These are phyloP conservation scores for Brachynemurus nebulosus DNA, from an alignment of 2,888 invertebrate species.

Conservation along the genomic window DNA sequence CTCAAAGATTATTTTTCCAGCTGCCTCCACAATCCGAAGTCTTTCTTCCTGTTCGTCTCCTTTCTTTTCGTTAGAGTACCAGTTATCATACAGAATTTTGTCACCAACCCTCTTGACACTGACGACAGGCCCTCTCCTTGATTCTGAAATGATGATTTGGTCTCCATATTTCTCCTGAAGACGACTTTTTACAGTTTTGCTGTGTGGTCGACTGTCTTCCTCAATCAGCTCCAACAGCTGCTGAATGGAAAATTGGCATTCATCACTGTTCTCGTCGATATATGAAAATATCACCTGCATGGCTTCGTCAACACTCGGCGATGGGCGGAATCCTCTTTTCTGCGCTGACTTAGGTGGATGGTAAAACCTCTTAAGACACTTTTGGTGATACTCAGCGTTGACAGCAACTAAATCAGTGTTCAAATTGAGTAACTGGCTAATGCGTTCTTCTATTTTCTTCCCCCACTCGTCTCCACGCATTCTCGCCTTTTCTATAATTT, in stretches of 20 bases:
- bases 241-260: no score
- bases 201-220: slow-evolving; percentile 12
- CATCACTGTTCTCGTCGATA: no score
- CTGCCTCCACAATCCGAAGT: slow-evolving; percentile 12
- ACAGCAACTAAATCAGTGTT: slow-evolving; percentile 9
- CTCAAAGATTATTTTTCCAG: slow-evolving; percentile 12
- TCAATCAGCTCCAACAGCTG: slow-evolving; percentile 9
- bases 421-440: no score
- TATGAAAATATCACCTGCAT: no score
- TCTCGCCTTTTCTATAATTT: no score
- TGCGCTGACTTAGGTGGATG: no score
- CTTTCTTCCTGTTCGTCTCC: slow-evolving; percentile 12
- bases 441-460: no score
- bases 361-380: slow-evolving; percentile 3
- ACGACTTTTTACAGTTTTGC: slow-evolving; percentile 12
- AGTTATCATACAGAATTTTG: slow-evolving; percentile 14
- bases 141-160: slow-evolving; percentile 14
- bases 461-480: no score
- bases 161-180: slow-evolving; percentile 15
- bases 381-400: slow-evolving; percentile 11
- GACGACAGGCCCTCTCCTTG: no score
- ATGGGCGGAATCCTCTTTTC: no score
- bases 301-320: no score
- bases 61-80: slow-evolving; percentile 12
- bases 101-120: slow-evolving; percentile 15